These are phyloP conservation scores for Aphaenogaster rudis DNA, from an alignment of 1,140 invertebrate species.

Conservation along the genomic window DNA sequence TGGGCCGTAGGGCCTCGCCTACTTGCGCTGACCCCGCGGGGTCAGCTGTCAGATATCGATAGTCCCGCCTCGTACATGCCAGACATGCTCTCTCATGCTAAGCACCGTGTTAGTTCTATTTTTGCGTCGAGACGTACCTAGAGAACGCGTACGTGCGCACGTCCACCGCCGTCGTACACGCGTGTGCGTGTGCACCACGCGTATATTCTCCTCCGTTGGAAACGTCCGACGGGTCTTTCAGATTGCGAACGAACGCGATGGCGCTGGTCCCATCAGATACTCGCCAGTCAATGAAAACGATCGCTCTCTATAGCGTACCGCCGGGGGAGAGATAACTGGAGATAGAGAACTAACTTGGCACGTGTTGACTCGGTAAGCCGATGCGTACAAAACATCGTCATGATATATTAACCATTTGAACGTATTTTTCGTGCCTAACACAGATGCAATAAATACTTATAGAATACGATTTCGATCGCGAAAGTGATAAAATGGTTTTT, in stretches of 20 bases:
- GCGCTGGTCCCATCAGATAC: conserved; percentile 70
- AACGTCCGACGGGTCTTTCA: conserved; percentile 33
- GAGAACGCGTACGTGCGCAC: conserved; percentile 36
- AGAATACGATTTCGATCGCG: not conserved
- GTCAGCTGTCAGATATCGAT: conserved; percentile 79
- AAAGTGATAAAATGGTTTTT: conserved; percentile 21
- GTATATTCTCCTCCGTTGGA: not conserved
- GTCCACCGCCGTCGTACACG: not conserved
- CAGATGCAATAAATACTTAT: not conserved
- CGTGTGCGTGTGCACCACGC: not conserved
- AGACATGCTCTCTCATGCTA: conserved; percentile 75
- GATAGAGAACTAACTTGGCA: conserved; percentile 32
- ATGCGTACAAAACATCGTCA: not conserved
- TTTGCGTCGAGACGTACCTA: conserved; percentile 59
- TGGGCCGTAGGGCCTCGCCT: conserved; percentile 65
- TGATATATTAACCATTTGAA: conserved; percentile 13
- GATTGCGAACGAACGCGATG: conserved; percentile 40
- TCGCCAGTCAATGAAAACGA: conserved; percentile 70
- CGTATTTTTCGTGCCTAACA: not conserved
- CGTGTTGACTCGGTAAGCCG: conserved; percentile 19
- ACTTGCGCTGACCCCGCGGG: conserved; percentile 73
- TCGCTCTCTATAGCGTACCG: conserved; percentile 16
- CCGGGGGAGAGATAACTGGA: conserved; percentile 24
- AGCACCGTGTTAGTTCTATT: conserved; percentile 75
- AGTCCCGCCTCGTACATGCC: conserved; percentile 66